These are phyloP conservation scores for Aphis craccivora DNA, from an alignment of 1,140 invertebrate genomes.

Conservation along the genomic window DNA sequence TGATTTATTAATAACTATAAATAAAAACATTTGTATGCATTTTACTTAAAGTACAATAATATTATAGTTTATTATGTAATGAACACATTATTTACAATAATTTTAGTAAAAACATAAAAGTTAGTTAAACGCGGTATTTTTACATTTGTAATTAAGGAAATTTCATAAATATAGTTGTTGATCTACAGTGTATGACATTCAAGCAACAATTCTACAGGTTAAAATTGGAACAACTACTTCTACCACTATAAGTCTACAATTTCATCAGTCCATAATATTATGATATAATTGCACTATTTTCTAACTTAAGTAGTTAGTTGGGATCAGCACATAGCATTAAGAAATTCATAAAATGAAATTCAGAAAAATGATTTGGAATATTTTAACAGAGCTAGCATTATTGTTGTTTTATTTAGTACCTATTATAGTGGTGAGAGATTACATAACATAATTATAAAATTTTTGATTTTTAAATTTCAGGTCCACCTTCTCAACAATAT, in stretches of 20 bases:
- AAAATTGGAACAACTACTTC: too few species aligned
- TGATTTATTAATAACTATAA: background rate
- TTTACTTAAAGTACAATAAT: background rate
- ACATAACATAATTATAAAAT: background rate
- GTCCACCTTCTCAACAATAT: conserved; percentile 48
- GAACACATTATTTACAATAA: background rate
- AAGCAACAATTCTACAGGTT: too few species aligned
- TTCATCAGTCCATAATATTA: too few species aligned
- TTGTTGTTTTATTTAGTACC: background rate
- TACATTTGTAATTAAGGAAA: too few species aligned
- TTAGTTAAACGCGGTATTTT: background rate
- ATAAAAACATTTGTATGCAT: background rate
- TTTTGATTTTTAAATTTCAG: conserved; percentile 25
- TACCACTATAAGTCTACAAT: too few species aligned
- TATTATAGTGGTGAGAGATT: background rate
- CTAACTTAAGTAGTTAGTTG: too few species aligned
- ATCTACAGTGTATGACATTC: too few species aligned
- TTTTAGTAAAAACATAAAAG: background rate
- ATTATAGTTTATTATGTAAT: too few species aligned
- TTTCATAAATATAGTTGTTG: too few species aligned
- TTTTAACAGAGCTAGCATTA: background rate
- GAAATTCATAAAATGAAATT: background rate
- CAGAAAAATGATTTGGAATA: background rate
- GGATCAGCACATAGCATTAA: background rate
- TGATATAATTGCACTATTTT: too few species aligned